Base-by-base conservation (phyloP, 2,797 vertebrate species). In the Anguilla anguilla region DNA sequence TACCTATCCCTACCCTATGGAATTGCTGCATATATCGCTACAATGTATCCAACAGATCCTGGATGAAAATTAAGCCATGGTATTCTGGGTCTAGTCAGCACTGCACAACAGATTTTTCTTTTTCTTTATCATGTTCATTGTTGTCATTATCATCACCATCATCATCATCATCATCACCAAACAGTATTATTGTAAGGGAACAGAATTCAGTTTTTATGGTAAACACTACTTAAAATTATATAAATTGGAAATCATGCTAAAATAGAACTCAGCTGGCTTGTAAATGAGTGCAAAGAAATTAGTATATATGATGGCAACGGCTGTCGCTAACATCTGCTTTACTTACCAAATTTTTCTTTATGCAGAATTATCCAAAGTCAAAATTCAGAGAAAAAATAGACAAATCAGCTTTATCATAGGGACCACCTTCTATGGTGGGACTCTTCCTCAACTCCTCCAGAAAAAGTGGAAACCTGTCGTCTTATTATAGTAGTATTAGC, bases 291-390 rank as follows among this genome's bases (percentile, higher is more conserved):
- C n/a, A 69, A 69, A 69, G 39, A 39, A 69, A 35, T 77, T 39
- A 1, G 1, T 17, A 35, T 2, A 15, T 17, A 17, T 13, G 3
- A 43, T 22, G 11, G 15, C 6, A 5, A 6, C 22, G 17, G 74
- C 19, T 79, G 35, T 39, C 17, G 6, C 2, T 79, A 46, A 17
- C 17, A 19, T 46, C 74, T 31, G 6, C 6, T 43, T 22, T 22
- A 79, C 74, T 79, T 43, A 79, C 74, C 74, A 19, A 79, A 79
- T 43, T 13, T 79, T 79, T 17, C 35, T 79, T 79, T 79, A 43
- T 79, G 39, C 74, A 43, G 35, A 79, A 79, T 46, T 79, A 46
- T 79, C 74, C 74, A 43, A 22, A 19, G 6, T 22, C 39, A 79
- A 79, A 19, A 79, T 6, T 79, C 35, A 39, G 15, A 39, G 35